Conservation (phyloP, 2,797 vertebrate species). For the Mus caroli region DNA sequence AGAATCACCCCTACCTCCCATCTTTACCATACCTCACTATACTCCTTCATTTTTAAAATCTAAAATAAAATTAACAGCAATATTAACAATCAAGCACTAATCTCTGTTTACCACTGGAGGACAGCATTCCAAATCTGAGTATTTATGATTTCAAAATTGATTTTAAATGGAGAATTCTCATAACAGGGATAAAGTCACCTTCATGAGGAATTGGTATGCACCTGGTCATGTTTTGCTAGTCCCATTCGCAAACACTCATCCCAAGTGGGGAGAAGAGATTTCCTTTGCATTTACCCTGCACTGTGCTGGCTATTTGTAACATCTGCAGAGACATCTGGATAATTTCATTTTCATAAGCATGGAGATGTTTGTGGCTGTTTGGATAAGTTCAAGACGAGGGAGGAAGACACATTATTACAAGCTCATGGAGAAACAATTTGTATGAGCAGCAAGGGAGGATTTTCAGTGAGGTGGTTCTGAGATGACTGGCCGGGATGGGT, state of each 20-base stretch:
- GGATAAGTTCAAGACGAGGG: conserved; percentile 62
- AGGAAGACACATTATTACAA: conserved; percentile 10
- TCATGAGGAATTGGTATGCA: conserved; percentile 14
- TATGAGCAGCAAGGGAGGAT: not conserved
- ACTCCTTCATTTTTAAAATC: not conserved
- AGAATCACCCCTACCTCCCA: not conserved
- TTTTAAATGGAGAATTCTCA: conserved; percentile 48
- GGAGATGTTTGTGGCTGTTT: conserved; percentile 68
- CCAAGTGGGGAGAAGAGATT: conserved; percentile 65
- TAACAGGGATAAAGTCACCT: conserved; percentile 39
- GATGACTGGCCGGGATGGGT: not conserved
- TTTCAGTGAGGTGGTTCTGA: conserved; percentile 4
- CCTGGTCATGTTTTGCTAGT: conserved; percentile 50
- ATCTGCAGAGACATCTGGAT: conserved; percentile 81
- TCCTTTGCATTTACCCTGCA: conserved; percentile 61
- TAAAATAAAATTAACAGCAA: not conserved
- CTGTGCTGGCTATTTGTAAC: conserved; percentile 65
- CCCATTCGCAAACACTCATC: conserved; percentile 66
- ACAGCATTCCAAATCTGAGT: not conserved
- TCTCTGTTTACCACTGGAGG: not conserved
- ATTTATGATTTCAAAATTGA: conserved; percentile 2
- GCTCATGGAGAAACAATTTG: conserved; percentile 60
- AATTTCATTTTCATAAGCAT: conserved; percentile 81
- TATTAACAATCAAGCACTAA: not conserved
- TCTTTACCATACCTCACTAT: not conserved